Evolutionary conservation across 2,113 vertebrate species (phyloP).

Genomic region (Callithrix jacchus): DNA sequence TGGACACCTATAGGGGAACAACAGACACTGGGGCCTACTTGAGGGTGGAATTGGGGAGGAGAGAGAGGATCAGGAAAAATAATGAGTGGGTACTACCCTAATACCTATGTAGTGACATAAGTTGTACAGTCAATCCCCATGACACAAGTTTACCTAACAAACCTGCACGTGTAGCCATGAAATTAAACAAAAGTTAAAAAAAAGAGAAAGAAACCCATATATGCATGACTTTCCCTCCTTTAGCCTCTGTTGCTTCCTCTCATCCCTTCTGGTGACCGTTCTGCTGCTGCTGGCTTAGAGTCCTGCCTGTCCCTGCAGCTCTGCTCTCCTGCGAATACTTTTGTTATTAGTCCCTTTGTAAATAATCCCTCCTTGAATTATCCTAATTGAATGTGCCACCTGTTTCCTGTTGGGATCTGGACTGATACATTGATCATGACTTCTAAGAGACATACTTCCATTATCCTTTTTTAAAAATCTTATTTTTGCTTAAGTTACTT

Average conservation of each 20-base stretch:
- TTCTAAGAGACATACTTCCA: neutral
- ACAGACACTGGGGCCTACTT: too few species aligned
- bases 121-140: too few species aligned
- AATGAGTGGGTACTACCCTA: too few species aligned
- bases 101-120: too few species aligned
- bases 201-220: neutral
- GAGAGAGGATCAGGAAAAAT: too few species aligned
- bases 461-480: neutral
- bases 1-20: too few species aligned
- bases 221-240: neutral
- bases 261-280: neutral
- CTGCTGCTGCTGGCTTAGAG: neutral
- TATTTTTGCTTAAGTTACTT: neutral
- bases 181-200: too few species aligned
- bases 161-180: too few species aligned
- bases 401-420: neutral
- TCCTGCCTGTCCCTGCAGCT: neutral
- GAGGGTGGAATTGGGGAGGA: too few species aligned
- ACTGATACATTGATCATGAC: neutral
- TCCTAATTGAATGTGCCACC: neutral
- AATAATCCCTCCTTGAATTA: neutral
- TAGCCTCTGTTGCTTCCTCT: neutral
- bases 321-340: neutral
- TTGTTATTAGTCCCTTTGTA: neutral
- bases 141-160: too few species aligned